Evolutionary conservation across 2,888 invertebrate genomes (phyloP).

Genomic region (Drosophila borborema): DNA sequence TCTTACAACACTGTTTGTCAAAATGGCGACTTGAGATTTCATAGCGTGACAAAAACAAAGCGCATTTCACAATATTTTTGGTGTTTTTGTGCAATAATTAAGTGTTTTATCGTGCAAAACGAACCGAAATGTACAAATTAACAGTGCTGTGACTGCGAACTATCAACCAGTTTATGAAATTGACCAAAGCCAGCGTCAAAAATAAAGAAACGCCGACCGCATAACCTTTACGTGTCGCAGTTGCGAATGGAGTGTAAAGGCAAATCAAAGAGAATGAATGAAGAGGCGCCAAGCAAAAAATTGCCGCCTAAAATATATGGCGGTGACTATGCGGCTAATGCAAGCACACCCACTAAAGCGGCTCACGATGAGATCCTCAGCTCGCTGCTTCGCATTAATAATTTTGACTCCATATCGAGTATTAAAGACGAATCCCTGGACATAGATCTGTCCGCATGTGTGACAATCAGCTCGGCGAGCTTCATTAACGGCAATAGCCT

Average conservation of each 20-base stretch:
- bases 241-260: conserved; percentile 80
- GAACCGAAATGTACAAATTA: conserved; percentile 50
- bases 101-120: conserved; percentile 59
- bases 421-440: conserved; percentile 85
- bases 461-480: conserved; percentile 83
- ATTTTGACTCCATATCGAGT: conserved; percentile 84
- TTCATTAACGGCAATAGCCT: conserved; percentile 82
- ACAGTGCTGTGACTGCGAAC: conserved; percentile 41
- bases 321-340: conserved; percentile 62
- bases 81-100: conserved; percentile 73
- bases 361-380: conserved; percentile 83
- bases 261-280: conserved; percentile 80
- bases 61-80: conserved; percentile 82
- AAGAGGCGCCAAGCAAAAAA: conserved; percentile 84
- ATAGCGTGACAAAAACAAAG: conserved; percentile 82
- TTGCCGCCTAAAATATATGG: conserved; percentile 84
- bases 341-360: conserved; percentile 76
- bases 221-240: conserved; percentile 82
- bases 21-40: conserved; percentile 80
- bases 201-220: conserved; percentile 78
- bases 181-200: conserved; percentile 28
- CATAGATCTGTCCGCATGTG: conserved; percentile 84
- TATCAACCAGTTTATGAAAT: conserved; percentile 42
- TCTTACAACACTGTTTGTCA: conserved; percentile 66
- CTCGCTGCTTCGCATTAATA: conserved; percentile 83